Evolutionary conservation across 1,140 invertebrate species (phyloP), one percentile per base, ranked within the genome.

Genomic region (Gonatopus flavifemur): DNA sequence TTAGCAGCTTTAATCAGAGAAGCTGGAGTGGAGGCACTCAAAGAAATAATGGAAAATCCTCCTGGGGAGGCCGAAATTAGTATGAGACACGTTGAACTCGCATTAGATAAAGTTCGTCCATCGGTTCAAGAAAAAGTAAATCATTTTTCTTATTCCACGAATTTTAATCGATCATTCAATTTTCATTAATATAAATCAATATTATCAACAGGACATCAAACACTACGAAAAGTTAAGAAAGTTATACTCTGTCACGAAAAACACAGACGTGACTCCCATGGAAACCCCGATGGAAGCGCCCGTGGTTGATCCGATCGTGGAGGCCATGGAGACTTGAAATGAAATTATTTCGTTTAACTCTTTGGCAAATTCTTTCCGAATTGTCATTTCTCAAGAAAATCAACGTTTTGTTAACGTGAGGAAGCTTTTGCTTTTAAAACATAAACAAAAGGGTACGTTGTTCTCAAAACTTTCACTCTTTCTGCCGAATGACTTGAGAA

Each of bases 1-100:
- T 79, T 98, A 25, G 88, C 90, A 13, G 90, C 92, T 18, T 74
- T 96, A 18, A 84, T 96, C 0, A 82, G 88, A 57, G 91, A 94
- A 77, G 90, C 94, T 0, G 86, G 88, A 0, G 82, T 89, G 44
- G 81, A 86, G 64, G 86, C 91, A 6, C 70, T 96, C 7, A 87
- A 85, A 52, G 83, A 90, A 62, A 76, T 84, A 54, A 81, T 88
- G 38, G 67, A 70, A 9, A 65, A 68, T 19, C 59, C 49, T 3
- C 43, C 66, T 10, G 56, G 52, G 43, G 44, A 64, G 31, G 42
- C 63, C 15, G 66, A 70, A 52, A 81, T 87, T 22, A 77, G 59
- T 18, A 67, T 60, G 28, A 69, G 79, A 30, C 86, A 88, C 64
- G 82, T 89, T 59, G 65, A 81, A 36, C 50, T 56, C 25, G 92